Evolutionary conservation across 2,888 invertebrate genomes (phyloP).

Genomic region (Hermodice carunculata): DNA sequence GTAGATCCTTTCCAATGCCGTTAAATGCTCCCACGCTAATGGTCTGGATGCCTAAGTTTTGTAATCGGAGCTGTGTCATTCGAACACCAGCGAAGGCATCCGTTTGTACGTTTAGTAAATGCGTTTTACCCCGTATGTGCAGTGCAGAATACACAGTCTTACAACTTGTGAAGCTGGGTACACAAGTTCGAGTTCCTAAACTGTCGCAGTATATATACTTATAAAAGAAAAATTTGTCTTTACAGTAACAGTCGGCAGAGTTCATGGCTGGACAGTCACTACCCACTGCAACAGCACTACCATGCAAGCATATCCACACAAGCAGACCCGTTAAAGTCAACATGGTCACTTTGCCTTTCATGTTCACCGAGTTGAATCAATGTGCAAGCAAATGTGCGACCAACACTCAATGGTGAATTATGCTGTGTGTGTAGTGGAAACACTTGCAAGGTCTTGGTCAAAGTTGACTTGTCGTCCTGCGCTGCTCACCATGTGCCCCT

Average conservation of each 20-base stretch:
- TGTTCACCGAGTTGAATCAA: no score
- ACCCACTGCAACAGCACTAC: no score
- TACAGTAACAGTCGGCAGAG: slow-evolving; percentile 15
- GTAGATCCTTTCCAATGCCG: slow-evolving; percentile 9
- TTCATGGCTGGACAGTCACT: slow-evolving; percentile 2
- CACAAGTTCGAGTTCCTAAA: slow-evolving; percentile 12
- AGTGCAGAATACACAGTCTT: neutral
- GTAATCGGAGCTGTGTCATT: neutral
- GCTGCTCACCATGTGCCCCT: no score
- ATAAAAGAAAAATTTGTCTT: slow-evolving; percentile 12
- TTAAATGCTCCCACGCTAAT: slow-evolving; percentile 25
- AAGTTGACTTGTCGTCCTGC: no score
- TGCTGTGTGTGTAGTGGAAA: no score
- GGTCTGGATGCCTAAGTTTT: slow-evolving; percentile 11
- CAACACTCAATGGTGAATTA: no score
- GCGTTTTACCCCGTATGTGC: slow-evolving; percentile 11
- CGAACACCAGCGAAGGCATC: slow-evolving; percentile 12
- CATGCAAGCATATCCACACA: no score
- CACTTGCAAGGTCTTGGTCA: no score
- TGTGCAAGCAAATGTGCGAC: no score
- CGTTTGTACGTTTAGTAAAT: slow-evolving; percentile 3
- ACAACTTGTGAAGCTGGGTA: slow-evolving; percentile 2
- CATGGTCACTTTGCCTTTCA: no score
- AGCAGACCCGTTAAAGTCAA: no score
- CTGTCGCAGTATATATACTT: slow-evolving; percentile 16